Base-by-base conservation (phyloP, 2,888 invertebrate species). In the Archips xylosteana region DNA sequence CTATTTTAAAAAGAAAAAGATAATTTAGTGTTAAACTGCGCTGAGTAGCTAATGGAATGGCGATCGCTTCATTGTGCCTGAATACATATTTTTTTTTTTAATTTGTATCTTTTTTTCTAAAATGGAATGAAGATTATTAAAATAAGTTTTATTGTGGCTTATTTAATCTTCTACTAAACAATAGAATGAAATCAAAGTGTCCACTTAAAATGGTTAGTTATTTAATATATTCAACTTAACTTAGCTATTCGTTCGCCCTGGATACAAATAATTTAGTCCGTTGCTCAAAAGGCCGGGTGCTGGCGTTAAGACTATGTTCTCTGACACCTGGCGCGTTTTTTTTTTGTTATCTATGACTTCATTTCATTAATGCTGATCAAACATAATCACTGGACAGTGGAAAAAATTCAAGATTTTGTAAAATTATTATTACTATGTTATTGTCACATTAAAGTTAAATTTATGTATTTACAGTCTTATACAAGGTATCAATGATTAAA, bases 311-410 rank as follows among this genome's bases (percentile, higher is more conserved):
- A 67, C 72, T 72, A 63, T 68, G 68, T 63, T 69, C 45, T 65
- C 72, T 69, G 61, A 72, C 75, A 75, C 75, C 75, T 75, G 75
- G 72, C 65, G 75, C 59, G 45, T 65, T 70, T 70, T 72, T n/a
- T 69, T 75, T 64, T 54, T 68, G 62, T 64, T 74, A 70, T 74
- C 69, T 65, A 60, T 65, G 61, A 45, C 67, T 68, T 59, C 63
- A 69, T 69, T 72, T 39, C 5, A 39, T 39, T 39, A 39, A 61
- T 51, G 57, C 45, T 73, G 47, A 57, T 68, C 47, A 68, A 57
- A 67, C 23, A 67, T 45, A 49, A 45, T 54, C 12, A 49, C 49
- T 65, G 9, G 54, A 12, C 36, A 32, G 32, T 57, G 57, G 23
- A 2, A 2, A 54, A 54, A 54, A 32, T 1, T 4, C 32, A 34